Conservation (phyloP, 2,113 vertebrate species). For the Sula dactylatra region DNA sequence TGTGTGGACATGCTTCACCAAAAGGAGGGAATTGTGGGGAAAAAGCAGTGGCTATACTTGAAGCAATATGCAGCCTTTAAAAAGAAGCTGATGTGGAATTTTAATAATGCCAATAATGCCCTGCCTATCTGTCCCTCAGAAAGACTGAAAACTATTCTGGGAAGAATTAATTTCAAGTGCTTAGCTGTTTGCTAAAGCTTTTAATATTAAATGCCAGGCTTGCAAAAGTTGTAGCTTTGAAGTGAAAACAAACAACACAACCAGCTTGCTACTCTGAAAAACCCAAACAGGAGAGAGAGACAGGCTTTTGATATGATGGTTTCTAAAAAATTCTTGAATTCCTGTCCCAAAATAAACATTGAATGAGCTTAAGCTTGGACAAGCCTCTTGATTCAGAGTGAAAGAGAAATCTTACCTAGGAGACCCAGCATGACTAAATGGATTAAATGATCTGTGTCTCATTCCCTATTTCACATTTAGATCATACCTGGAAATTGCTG, state of each 20-base stretch:
- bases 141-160: neutral
- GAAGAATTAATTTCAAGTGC: neutral
- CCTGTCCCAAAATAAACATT: neutral
- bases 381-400: neutral
- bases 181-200: neutral
- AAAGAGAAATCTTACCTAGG: slow-evolving; percentile 19
- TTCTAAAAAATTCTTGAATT: neutral
- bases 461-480: neutral
- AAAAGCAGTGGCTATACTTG: slow-evolving; percentile 33
- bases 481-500: neutral
- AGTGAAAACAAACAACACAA: neutral
- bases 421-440: slow-evolving; percentile 15
- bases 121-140: neutral
- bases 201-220: neutral
- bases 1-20: slow-evolving; percentile 14
- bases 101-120: neutral
- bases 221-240: neutral
- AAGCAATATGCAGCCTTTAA: slow-evolving; percentile 34
- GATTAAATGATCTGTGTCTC: neutral
- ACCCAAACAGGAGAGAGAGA: neutral
- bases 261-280: neutral
- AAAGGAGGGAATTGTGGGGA: neutral
- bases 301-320: neutral
- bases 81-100: slow-evolving; percentile 19
- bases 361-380: neutral